A percentile compares a stretch with the other conserved stretches of the same genome.
phyloP scores from a whole-genome alignment of 2,113 vertebrate genomes.

The Stictonetta naevosa region DNA sequence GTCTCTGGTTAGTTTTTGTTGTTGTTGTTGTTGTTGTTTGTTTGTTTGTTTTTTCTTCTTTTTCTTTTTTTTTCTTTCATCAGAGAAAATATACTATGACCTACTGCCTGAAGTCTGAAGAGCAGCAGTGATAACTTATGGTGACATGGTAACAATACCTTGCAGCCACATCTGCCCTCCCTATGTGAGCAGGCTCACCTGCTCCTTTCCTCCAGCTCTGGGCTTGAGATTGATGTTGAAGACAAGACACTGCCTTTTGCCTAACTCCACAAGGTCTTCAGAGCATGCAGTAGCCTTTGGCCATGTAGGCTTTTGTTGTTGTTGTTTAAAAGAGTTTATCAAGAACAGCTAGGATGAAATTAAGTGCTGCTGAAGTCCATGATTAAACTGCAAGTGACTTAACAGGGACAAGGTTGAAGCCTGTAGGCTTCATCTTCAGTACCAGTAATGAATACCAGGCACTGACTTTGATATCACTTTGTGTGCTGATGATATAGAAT shows the following conservation, averaged over 20 bases:
- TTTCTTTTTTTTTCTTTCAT: neutral
- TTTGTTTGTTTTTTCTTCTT: no score
- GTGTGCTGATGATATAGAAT: neutral
- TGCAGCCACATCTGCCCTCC: neutral
- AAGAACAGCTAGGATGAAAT: neutral
- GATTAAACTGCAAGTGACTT: neutral
- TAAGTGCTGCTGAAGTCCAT: neutral
- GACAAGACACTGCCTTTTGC: neutral
- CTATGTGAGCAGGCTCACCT: neutral
- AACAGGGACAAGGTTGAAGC: neutral
- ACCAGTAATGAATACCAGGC: slow-evolving; percentile 28
- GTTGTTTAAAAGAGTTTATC: neutral
- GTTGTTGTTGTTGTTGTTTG: no score
- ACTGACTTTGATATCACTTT: neutral
- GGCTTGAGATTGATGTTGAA: neutral
- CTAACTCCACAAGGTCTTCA: neutral
- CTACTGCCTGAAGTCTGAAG: neutral
- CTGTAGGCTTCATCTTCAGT: neutral
- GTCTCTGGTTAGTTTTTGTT: neutral
- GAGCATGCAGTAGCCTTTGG: neutral
- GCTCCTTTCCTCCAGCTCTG: neutral
- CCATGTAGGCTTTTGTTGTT: neutral
- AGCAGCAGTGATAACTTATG: neutral
- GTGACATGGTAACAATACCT: neutral
- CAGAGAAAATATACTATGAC: neutral